Base-by-base conservation (phyloP, 1,140 invertebrate species). In the Heliconius eleuchia region DNA sequence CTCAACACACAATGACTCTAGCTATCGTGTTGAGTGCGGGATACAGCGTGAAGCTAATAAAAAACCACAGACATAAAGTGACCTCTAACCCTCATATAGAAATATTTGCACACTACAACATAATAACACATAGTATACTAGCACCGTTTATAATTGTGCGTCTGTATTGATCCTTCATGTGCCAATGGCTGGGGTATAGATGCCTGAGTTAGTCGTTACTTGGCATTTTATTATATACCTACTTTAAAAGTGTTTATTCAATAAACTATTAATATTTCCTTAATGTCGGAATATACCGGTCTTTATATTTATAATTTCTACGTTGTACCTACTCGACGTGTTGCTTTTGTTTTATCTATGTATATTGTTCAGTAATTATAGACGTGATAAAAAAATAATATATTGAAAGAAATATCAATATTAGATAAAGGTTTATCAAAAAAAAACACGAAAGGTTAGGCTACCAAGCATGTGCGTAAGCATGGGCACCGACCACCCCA, bases 131-230 rank as follows among this genome's bases (percentile, higher is more conserved):
- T 46, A 46, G 72, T 82, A 80, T 80, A 80, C 77, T 72, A 76
- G 80, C 78, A 80, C 78, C 66, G 52, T 78, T 75, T 78, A 80
- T 82, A 84, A 82, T 82, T 79, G 83, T 81, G 78, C 73, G 71
- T 42, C 60, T 75, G 78, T 82, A 82, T 84, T 76, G 83, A 84
- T 84, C 79, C 74, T 57, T 78, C 77, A 66, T 66, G 60, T 66
- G 60, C 60, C 73, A 52, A 80, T 73, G 50, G 78, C n/a, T 76
- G 37, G 37, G 71, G 71, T 30, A 30, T 73, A 66, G 66, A 66
- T 72, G 72, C 71, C 74, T 77, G 70, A 77, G 72, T 72, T 50
- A 50, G 30, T 57, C 55, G n/a, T 66, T 66, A 66, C 60, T 66
- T 66, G 60, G 27, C 60, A 66, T 66, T 66, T 66, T n/a, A 60